Conservation (phyloP, 2,113 vertebrate species). For the Polyodon spathula region DNA sequence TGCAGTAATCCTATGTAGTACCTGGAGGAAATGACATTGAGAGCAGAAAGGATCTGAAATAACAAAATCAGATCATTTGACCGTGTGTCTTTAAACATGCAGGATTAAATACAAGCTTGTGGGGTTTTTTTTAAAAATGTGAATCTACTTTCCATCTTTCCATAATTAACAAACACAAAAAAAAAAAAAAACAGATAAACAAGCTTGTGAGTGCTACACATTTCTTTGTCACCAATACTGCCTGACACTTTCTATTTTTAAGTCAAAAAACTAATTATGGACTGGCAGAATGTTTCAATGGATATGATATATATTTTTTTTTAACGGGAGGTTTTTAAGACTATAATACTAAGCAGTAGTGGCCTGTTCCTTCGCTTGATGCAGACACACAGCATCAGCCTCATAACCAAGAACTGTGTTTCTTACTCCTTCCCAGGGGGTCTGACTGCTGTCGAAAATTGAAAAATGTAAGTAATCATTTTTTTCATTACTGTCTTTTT, state of each 20-base stretch:
- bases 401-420: not conserved
- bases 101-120: not conserved
- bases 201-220: not conserved
- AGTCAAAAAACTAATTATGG: constrained; percentile 1
- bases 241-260: not conserved
- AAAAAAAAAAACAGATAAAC: not conserved
- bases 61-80: too few species aligned
- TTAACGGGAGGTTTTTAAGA: not conserved
- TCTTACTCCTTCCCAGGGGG: constrained; percentile 53
- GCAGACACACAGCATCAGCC: too few species aligned
- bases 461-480: constrained; percentile 82
- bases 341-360: not conserved
- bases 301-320: too few species aligned
- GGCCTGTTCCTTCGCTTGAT: too few species aligned
- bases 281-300: not conserved
- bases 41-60: too few species aligned
- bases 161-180: not conserved
- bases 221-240: not conserved
- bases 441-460: constrained; percentile 77
- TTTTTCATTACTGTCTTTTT: constrained; percentile 2
- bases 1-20: too few species aligned
- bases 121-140: not conserved
- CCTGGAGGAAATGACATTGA: too few species aligned
- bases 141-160: not conserved
- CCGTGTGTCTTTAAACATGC: too few species aligned